Evolutionary conservation across 2,797 vertebrate genomes (phyloP), one percentile per base, ranked within the genome.

Genomic region (Sebastes diaconus): DNA sequence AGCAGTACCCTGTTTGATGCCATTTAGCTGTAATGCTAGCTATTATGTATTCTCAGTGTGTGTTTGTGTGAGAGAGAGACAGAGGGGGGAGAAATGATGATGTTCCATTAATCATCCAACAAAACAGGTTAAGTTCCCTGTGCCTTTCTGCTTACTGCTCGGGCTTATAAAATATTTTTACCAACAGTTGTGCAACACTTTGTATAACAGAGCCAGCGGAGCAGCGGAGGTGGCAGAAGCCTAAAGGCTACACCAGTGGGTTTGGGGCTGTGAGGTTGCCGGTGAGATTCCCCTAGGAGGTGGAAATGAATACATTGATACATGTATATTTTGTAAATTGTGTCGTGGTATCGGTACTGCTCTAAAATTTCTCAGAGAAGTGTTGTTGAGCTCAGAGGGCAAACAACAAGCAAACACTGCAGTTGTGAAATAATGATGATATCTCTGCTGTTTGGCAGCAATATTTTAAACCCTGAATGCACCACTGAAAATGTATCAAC

Each of bases 171-270:
- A 87, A 84, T 68, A 66, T 70, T 74, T 80, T 61, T 65, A 68
- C 30, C 60, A 77, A 66, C 61, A 42, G 68, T 89, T 89, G 78
- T 77, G 63, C 73, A 87, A 81, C 77, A 18, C 4, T 84, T 88
- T 85, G 68, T 77, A 36, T 80, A 73, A 87, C 59, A 76, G 84
- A 75, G 74, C 81, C 67, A 60, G 29, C 4, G 3, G 1, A 50
- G 4, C 59, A 67, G 70, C 20, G 27, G 63, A 52, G 32, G 27
- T 71, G 39, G 24, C 60, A 70, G 61, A 27, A 52, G 3, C 27
- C 20, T 14, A 0, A 36, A 69, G 30, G 67, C 30, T 6, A 20
- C 24, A 76, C 18, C 22, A 14, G 34, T 54, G 59, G 7, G 10
- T 25, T 25, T 57, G 1, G 10, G 52, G 11, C 32, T 61, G 34